phyloP scores from a whole-genome alignment of 2,888 invertebrate species.

The Gibbula magus region DNA sequence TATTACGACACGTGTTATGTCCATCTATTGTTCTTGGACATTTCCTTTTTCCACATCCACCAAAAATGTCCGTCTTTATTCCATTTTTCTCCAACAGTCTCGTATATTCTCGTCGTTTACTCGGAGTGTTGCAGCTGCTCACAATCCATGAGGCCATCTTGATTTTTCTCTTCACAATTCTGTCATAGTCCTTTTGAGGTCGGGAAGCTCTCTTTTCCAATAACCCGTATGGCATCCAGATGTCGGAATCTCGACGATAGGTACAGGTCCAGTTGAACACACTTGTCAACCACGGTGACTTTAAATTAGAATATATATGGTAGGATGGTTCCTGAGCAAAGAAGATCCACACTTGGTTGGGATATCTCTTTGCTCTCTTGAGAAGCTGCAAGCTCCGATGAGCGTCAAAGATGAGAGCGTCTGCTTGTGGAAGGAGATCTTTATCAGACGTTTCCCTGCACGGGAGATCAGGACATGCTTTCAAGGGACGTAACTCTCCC shows the following conservation, averaged over 20 bases:
- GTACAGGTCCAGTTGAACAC: constrained; percentile 14
- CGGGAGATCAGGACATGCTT: not conserved
- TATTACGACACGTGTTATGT: not conserved
- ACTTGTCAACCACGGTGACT: not conserved
- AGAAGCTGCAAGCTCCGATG: not conserved
- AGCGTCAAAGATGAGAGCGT: not conserved
- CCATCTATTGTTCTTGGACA: not conserved
- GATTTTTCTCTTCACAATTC: not conserved
- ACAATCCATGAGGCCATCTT: not conserved
- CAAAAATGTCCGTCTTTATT: not conserved
- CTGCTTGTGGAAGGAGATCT: not conserved
- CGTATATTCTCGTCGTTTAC: not conserved
- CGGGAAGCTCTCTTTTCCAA: not conserved
- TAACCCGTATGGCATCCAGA: not conserved
- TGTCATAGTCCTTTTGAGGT: not conserved
- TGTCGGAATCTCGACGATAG: not conserved
- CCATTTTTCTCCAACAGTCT: not conserved
- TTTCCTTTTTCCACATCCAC: not conserved
- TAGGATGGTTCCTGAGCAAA: not conserved
- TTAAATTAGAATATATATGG: no score
- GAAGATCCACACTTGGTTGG: not conserved
- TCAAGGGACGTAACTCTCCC: not conserved
- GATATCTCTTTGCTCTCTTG: not conserved
- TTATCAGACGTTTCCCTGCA: not conserved
- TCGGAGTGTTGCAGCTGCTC: not conserved